A percentile compares a stretch with the other conserved stretches of the same genome.
Evolutionary conservation across 2,888 invertebrate species (phyloP).

Genomic region (Eremobia ochroleuca): DNA sequence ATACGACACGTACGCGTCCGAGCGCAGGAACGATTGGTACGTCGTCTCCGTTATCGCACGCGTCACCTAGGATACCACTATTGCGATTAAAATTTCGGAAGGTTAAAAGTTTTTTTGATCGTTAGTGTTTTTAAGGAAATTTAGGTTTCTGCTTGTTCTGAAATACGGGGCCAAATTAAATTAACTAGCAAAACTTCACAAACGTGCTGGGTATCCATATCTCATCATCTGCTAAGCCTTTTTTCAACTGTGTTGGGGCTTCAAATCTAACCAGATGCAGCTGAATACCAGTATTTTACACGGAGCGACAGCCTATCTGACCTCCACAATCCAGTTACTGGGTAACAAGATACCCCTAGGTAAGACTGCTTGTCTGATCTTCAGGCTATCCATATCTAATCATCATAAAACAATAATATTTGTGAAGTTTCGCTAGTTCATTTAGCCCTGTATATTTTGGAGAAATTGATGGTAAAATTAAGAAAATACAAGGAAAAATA

Average conservation of each 20-base stretch:
- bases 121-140: background rate
- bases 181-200: background rate
- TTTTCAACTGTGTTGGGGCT: background rate
- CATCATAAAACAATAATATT: background rate
- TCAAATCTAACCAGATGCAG: background rate
- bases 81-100: slow-evolving; percentile 25
- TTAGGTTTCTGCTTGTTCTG: too few species aligned
- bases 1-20: slow-evolving; percentile 97
- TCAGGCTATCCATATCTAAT: background rate
- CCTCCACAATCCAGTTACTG: background rate
- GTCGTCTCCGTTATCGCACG: slow-evolving; percentile 96
- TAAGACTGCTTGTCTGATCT: background rate
- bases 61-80: slow-evolving; percentile 91
- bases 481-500: too few species aligned
- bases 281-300: background rate
- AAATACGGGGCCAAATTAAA: background rate
- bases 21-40: slow-evolving; percentile 97
- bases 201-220: background rate
- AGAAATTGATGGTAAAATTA: background rate
- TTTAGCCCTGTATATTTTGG: background rate
- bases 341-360: background rate
- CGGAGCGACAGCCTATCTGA: background rate
- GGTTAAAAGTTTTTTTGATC: background rate
- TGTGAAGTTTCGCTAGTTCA: background rate
- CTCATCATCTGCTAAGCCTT: background rate